A percentile compares a stretch with the other conserved stretches of the same genome.
phyloP scores from a whole-genome alignment of 2,113 vertebrate genomes.

The Pelecanus crispus region DNA sequence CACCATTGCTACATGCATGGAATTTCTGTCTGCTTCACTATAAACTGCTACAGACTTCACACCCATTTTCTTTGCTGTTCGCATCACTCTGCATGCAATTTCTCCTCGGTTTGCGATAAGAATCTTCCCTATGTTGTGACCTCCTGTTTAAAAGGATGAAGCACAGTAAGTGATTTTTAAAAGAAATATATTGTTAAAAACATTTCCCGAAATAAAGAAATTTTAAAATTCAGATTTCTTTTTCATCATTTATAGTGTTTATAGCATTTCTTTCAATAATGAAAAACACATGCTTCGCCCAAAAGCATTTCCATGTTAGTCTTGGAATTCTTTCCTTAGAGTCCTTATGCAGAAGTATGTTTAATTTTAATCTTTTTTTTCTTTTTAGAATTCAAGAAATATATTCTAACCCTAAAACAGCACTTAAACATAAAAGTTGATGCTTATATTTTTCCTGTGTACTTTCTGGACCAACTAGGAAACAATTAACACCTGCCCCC shows the following conservation, averaged over 20 bases:
- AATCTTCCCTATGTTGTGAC: constrained; percentile 84
- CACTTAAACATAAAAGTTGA: background rate
- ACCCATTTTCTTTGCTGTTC: constrained; percentile 93
- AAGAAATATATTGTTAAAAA: background rate
- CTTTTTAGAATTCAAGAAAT: background rate
- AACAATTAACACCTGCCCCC: background rate
- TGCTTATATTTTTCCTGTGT: background rate
- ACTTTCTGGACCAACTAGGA: background rate
- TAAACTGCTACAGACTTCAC: constrained; percentile 94
- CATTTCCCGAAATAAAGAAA: background rate
- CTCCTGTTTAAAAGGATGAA: constrained; percentile 65
- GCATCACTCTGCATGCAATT: constrained; percentile 96
- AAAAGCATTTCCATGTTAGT: background rate
- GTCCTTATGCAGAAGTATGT: background rate
- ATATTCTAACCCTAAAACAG: background rate
- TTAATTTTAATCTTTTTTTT: background rate
- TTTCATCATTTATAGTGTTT: background rate
- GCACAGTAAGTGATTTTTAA: background rate
- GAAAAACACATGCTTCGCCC: background rate
- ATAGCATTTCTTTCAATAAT: background rate
- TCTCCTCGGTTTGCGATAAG: constrained; percentile 95
- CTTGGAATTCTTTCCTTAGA: background rate
- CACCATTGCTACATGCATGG: constrained; percentile 98
- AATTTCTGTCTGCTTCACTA: constrained; percentile 89
- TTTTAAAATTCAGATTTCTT: background rate